phyloP scores from a whole-genome alignment of 2,797 vertebrate species.

The Buphagus erythrorhynchus region DNA sequence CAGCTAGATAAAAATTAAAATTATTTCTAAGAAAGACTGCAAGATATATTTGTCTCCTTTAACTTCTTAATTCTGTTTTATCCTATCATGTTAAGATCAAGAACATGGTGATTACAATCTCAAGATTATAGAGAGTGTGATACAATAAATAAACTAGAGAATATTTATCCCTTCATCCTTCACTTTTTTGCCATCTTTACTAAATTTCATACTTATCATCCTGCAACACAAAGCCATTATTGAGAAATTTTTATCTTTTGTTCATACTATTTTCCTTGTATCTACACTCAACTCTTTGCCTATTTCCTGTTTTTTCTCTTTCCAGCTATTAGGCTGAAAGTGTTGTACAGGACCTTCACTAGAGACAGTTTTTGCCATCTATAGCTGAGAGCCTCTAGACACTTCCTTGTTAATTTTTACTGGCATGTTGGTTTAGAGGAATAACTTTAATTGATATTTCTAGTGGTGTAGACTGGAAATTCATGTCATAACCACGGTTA shows the following conservation, averaged over 20 bases:
- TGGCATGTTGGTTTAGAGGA: not conserved
- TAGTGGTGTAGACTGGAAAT: not conserved
- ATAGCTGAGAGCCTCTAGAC: not conserved
- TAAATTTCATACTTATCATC: not conserved
- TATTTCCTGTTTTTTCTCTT: not conserved
- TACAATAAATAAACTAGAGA: not conserved
- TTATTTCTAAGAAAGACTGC: not conserved
- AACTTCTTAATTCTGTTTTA: not conserved
- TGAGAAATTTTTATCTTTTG: not conserved
- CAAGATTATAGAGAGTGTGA: not conserved
- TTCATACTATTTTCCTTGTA: not conserved
- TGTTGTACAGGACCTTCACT: not conserved
- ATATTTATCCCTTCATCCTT: not conserved
- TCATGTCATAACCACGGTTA: not conserved
- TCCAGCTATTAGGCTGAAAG: not conserved
- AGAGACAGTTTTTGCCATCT: not conserved
- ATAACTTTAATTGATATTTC: not conserved
- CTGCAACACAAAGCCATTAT: not conserved
- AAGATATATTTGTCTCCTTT: not conserved
- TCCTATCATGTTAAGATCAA: not conserved
- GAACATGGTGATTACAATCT: not conserved
- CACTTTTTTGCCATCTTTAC: not conserved
- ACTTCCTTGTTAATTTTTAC: not conserved
- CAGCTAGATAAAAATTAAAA: not conserved
- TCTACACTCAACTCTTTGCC: accelerated